Percentiles rank a stretch among this genome's conserved stretches.
phyloP scores from a whole-genome alignment of 2,888 invertebrate genomes.

The Eilema caniola region DNA sequence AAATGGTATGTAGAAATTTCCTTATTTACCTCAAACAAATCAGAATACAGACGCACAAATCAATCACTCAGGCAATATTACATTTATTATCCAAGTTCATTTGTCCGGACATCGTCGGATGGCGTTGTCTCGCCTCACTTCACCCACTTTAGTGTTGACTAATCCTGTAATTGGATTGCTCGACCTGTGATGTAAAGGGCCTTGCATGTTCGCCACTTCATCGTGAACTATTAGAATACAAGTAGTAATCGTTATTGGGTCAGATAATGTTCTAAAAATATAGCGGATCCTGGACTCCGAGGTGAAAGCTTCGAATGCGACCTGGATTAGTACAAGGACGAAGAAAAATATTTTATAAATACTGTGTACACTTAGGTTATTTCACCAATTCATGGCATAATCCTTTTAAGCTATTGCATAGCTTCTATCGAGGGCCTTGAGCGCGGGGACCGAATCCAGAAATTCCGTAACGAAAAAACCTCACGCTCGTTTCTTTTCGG shows the following conservation, averaged over 20 bases:
- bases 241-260: slow-evolving; percentile 1
- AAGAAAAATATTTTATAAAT: too few species aligned
- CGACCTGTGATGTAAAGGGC: slow-evolving; percentile 48
- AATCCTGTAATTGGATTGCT: slow-evolving; percentile 75
- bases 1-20: background rate
- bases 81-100: slow-evolving; percentile 29
- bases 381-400: too few species aligned
- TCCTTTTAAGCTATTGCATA: too few species aligned
- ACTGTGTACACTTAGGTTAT: too few species aligned
- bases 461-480: too few species aligned
- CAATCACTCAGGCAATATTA: slow-evolving; percentile 1
- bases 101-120: slow-evolving; percentile 28
- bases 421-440: too few species aligned
- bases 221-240: slow-evolving; percentile 16
- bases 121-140: slow-evolving; percentile 63
- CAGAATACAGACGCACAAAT: background rate
- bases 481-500: too few species aligned
- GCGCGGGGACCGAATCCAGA: too few species aligned
- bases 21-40: background rate
- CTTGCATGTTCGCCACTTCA: slow-evolving; percentile 32
- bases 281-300: too few species aligned
- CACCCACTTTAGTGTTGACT: slow-evolving; percentile 71
- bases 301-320: too few species aligned
- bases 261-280: background rate
- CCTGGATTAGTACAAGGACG: too few species aligned